Conservation (phyloP, 1,140 invertebrate genomes). For the Euwallacea similis region DNA sequence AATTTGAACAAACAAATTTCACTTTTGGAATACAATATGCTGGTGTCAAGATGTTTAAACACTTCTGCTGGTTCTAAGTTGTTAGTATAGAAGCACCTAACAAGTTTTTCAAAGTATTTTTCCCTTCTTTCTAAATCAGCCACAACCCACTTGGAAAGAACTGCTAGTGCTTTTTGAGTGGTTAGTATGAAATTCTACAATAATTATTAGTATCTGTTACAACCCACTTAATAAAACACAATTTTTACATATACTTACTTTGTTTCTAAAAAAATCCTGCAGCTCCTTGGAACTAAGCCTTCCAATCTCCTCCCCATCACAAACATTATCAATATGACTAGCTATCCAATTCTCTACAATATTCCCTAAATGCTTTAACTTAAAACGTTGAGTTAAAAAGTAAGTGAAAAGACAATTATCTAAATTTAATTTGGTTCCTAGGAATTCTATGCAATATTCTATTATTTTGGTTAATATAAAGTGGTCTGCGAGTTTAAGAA, state of each 20-base stretch:
- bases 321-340: constrained; percentile 50
- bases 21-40: constrained; percentile 57
- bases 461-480: constrained; percentile 66
- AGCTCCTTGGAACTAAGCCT: constrained; percentile 45
- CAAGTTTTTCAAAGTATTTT: constrained; percentile 57
- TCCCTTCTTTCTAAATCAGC: constrained; percentile 57
- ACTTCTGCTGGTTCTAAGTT: constrained; percentile 55
- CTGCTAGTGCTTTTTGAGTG: constrained; percentile 57
- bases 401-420: constrained; percentile 62
- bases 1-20: constrained; percentile 60
- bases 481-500: constrained; percentile 66
- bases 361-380: constrained; percentile 51
- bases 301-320: constrained; percentile 51
- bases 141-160: constrained; percentile 62
- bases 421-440: constrained; percentile 64
- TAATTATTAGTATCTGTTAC: constrained; percentile 15
- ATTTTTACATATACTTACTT: constrained; percentile 41
- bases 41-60: constrained; percentile 58
- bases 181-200: constrained; percentile 55
- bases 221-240: background rate
- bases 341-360: constrained; percentile 52
- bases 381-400: constrained; percentile 51
- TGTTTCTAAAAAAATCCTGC: constrained; percentile 51
- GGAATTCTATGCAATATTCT: constrained; percentile 66
- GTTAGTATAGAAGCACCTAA: constrained; percentile 58